A percentile compares a stretch with the other conserved stretches of the same genome.
phyloP scores from a whole-genome alignment of 1,140 invertebrate genomes.

The Drosophila persimilis region DNA sequence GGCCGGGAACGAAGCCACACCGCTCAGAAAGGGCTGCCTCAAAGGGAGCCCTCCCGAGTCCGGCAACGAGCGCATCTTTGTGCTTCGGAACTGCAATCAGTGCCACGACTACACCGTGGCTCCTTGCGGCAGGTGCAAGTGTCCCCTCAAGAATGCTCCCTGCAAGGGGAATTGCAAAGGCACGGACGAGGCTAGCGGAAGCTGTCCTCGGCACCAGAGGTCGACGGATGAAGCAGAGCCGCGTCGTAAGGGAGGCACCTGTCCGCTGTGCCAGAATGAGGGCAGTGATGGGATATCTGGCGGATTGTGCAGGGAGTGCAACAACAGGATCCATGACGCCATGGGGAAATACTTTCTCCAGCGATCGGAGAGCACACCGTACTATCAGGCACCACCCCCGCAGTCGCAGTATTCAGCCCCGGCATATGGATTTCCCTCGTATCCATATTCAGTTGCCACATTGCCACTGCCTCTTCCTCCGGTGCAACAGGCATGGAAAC shows the following conservation, averaged over 20 bases:
- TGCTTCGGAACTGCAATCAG: constrained; percentile 32
- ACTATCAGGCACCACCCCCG: too few relatives aligned
- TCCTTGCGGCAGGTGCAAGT: constrained; percentile 8
- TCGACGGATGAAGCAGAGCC: too few relatives aligned
- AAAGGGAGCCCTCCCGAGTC: background rate
- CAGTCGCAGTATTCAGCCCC: too few relatives aligned
- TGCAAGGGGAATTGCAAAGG: background rate
- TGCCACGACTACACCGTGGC: constrained; percentile 27
- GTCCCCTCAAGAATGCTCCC: background rate
- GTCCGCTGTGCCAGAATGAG: constrained; percentile 14
- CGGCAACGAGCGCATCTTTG: constrained; percentile 21
- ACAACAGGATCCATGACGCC: constrained; percentile 18
- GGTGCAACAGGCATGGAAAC: too few relatives aligned
- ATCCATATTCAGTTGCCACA: too few relatives aligned
- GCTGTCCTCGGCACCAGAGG: background rate
- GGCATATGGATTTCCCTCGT: too few relatives aligned
- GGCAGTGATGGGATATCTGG: background rate
- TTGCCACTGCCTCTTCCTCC: too few relatives aligned
- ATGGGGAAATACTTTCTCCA: constrained; percentile 5
- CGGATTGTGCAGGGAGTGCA: constrained; percentile 38
- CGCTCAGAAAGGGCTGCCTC: background rate
- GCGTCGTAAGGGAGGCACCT: constrained; percentile 12
- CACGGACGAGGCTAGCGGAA: background rate
- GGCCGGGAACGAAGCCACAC: too few relatives aligned
- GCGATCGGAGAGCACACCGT: too few relatives aligned